These are phyloP conservation scores for Myiothlypis chrysogaster DNA, from an alignment of 2,797 vertebrate species.

Conservation along the genomic window DNA sequence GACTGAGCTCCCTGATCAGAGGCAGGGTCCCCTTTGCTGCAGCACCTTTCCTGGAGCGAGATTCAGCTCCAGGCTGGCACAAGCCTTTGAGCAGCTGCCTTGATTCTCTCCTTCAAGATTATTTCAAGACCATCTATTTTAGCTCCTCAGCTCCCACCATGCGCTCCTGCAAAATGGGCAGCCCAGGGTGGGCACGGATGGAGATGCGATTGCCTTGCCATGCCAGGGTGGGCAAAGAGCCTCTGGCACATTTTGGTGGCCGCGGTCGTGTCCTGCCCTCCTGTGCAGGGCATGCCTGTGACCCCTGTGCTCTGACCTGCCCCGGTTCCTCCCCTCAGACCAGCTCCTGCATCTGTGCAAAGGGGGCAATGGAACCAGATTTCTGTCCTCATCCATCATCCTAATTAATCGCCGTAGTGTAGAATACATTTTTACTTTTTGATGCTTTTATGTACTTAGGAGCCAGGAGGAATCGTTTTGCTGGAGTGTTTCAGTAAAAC, in stretches of 20 bases:
- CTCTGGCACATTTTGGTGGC: not conserved
- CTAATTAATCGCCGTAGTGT: not conserved
- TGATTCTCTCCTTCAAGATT: conserved; percentile 8
- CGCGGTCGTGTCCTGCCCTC: rapidly evolving
- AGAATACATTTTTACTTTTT: not conserved
- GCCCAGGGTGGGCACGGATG: not conserved
- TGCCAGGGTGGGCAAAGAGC: not conserved
- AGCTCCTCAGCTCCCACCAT: not conserved
- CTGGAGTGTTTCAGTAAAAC: conserved; percentile 17
- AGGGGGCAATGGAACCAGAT: not conserved
- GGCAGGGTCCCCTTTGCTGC: conserved; percentile 41
- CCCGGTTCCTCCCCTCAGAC: not conserved
- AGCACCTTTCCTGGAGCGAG: conserved; percentile 4
- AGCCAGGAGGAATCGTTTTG: not conserved
- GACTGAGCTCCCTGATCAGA: conserved; percentile 47
- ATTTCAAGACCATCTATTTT: conserved; percentile 27
- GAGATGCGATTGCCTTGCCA: not conserved
- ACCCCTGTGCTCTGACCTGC: not conserved
- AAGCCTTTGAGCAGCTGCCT: conserved; percentile 54
- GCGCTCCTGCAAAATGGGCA: not conserved
- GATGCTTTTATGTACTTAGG: conserved; percentile 54
- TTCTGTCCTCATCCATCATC: not conserved
- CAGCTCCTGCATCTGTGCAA: not conserved
- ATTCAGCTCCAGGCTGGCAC: conserved; percentile 26
- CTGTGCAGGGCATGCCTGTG: rapidly evolving